Evolutionary conservation across 2,797 vertebrate genomes (phyloP).

Genomic region (Poeciliopsis paucimaculata): DNA sequence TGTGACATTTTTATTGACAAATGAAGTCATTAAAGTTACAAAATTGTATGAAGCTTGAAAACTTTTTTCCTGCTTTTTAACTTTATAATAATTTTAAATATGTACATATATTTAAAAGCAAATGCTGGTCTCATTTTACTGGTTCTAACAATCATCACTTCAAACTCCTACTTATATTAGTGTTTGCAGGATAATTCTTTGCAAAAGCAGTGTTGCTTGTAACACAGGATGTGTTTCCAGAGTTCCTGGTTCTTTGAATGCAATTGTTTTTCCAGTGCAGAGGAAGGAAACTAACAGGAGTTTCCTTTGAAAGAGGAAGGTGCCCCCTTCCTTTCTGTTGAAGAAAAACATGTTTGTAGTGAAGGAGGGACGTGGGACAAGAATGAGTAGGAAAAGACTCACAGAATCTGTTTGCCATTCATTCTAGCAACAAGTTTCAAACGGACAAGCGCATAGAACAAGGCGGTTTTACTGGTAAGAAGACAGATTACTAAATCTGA

Average conservation of each 20-base stretch:
- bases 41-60: background rate
- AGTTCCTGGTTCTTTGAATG: constrained; percentile 76
- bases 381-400: constrained; percentile 42
- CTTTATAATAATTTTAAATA: background rate
- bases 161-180: constrained; percentile 1
- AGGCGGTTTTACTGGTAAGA: constrained; percentile 57
- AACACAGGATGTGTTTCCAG: constrained; percentile 84
- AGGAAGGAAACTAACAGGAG: constrained; percentile 84
- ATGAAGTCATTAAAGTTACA: background rate
- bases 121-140: background rate
- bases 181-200: constrained; percentile 17
- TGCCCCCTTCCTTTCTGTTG: constrained; percentile 76
- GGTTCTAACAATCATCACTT: background rate
- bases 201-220: constrained; percentile 51
- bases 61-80: background rate
- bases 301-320: constrained; percentile 85
- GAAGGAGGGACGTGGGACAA: constrained; percentile 58
- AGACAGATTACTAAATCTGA: background rate
- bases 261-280: constrained; percentile 72
- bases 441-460: constrained; percentile 18
- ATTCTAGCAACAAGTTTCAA: constrained; percentile 26
- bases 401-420: constrained; percentile 10
- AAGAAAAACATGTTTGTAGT: constrained; percentile 80
- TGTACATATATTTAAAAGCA: background rate
- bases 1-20: background rate